These are phyloP conservation scores for Aethina tumida DNA, from an alignment of 1,140 invertebrate species.

Conservation along the genomic window DNA sequence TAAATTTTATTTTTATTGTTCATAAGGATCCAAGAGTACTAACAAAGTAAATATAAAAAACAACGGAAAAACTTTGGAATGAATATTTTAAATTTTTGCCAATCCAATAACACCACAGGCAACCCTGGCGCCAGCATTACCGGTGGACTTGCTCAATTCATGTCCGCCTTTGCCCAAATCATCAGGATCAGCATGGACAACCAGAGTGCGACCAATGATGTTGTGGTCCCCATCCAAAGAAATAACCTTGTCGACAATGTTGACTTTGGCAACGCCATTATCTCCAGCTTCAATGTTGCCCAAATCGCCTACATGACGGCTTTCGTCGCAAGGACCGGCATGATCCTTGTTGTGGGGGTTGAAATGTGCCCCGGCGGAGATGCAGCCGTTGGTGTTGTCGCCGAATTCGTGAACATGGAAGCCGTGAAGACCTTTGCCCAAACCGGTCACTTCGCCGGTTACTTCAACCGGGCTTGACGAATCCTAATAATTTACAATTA, in stretches of 20 bases:
- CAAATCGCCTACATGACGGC: constrained; percentile 84
- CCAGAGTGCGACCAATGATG: constrained; percentile 81
- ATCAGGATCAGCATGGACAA: constrained; percentile 89
- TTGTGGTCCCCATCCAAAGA: constrained; percentile 64
- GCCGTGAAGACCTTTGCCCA: constrained; percentile 65
- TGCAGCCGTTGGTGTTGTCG: constrained; percentile 93
- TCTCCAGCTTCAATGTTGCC: constrained; percentile 74
- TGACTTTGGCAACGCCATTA: constrained; percentile 66
- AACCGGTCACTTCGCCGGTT: constrained; percentile 59
- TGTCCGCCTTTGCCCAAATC: constrained; percentile 91
- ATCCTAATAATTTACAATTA: constrained; percentile 33
- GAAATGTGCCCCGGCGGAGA: constrained; percentile 90
- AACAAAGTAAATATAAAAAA: too few species aligned
- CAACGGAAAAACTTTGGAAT: not conserved
- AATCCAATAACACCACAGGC: constrained; percentile 97
- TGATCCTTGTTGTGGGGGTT: constrained; percentile 83
- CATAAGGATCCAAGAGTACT: too few species aligned
- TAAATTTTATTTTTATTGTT: too few species aligned
- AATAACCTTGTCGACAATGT: constrained; percentile 64
- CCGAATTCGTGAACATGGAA: constrained; percentile 98
- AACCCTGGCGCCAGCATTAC: constrained; percentile 91
- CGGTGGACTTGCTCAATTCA: constrained; percentile 89
- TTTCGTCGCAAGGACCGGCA: constrained; percentile 63
- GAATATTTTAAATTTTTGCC: constrained; percentile 38
- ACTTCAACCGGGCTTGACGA: constrained; percentile 48